phyloP scores from a whole-genome alignment of 2,888 invertebrate genomes.

The Hedya salicella region DNA sequence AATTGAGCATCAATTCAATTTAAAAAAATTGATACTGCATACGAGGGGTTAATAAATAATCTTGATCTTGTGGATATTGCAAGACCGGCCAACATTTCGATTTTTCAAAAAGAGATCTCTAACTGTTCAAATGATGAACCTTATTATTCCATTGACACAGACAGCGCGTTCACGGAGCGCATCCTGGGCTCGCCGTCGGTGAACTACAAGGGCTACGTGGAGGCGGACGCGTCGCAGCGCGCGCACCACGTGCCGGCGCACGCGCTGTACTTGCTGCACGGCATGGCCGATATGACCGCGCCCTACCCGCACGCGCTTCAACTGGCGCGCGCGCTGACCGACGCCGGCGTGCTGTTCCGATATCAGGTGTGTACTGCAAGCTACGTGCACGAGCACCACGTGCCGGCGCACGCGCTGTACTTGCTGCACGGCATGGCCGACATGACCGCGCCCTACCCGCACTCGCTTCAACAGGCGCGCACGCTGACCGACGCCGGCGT shows the following conservation, averaged over 20 bases:
- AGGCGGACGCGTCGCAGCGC: slow-evolving; percentile 95
- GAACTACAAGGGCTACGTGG: slow-evolving; percentile 95
- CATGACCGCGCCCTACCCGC: slow-evolving; percentile 96
- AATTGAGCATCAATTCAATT: too few relatives aligned
- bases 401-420: slow-evolving; percentile 94
- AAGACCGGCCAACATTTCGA: too few relatives aligned
- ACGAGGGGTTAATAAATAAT: too few relatives aligned
- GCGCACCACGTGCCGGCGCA: slow-evolving; percentile 95
- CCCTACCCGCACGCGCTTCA: slow-evolving; percentile 97
- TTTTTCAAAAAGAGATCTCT: too few relatives aligned
- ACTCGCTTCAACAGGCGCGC: slow-evolving; percentile 94
- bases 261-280: slow-evolving; percentile 95
- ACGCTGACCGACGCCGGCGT: slow-evolving; percentile 95
- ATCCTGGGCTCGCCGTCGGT: slow-evolving; percentile 95
- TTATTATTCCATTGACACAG: slow-evolving; percentile 77
- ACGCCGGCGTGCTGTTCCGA: slow-evolving; percentile 94
- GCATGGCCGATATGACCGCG: slow-evolving; percentile 95
- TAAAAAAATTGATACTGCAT: too few relatives aligned
- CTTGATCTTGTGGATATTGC: too few relatives aligned
- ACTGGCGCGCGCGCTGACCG: slow-evolving; percentile 94
- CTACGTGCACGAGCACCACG: slow-evolving; percentile 93
- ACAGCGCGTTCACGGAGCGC: slow-evolving; percentile 98
- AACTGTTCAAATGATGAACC: too few relatives aligned
- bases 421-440: slow-evolving; percentile 97
- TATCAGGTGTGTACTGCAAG: slow-evolving; percentile 94